Conservation (phyloP, 2,113 vertebrate species). For the Cyprinodon brontotheroides region DNA sequence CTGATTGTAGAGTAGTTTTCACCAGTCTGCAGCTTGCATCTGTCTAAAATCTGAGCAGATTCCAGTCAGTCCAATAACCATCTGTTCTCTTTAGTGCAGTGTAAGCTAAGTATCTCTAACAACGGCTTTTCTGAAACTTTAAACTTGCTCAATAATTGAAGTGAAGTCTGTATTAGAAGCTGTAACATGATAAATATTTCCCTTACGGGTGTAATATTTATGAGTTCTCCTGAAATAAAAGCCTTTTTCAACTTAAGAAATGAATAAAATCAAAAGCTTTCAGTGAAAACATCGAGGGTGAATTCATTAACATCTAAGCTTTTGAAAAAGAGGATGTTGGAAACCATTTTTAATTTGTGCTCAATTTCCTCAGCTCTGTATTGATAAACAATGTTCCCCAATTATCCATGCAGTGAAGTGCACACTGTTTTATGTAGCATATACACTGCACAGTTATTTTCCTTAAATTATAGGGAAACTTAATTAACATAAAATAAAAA, state of each 20-base stretch:
- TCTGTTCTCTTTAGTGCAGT: background rate
- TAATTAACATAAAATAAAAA: background rate
- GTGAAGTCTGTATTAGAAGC: background rate
- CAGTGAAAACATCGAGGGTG: too few relatives aligned
- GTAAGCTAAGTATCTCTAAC: too few relatives aligned
- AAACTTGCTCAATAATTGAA: slow-evolving; percentile 16
- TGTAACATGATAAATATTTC: slow-evolving; percentile 4
- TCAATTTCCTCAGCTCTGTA: background rate
- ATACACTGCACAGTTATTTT: background rate
- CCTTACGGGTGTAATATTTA: background rate
- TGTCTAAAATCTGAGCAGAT: background rate
- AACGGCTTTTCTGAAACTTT: background rate
- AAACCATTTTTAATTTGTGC: too few relatives aligned
- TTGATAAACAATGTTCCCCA: too few relatives aligned
- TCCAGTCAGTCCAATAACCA: background rate
- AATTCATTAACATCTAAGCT: background rate
- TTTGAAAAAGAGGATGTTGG: background rate
- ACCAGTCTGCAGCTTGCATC: too few relatives aligned
- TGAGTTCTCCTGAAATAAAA: background rate
- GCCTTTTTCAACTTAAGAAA: background rate
- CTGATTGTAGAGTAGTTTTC: too few relatives aligned
- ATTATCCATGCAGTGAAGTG: background rate
- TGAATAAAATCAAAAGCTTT: background rate
- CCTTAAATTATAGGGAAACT: background rate
- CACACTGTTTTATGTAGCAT: background rate